Conservation (phyloP, 2,113 vertebrate species). For the Gorsachius goisagi region DNA sequence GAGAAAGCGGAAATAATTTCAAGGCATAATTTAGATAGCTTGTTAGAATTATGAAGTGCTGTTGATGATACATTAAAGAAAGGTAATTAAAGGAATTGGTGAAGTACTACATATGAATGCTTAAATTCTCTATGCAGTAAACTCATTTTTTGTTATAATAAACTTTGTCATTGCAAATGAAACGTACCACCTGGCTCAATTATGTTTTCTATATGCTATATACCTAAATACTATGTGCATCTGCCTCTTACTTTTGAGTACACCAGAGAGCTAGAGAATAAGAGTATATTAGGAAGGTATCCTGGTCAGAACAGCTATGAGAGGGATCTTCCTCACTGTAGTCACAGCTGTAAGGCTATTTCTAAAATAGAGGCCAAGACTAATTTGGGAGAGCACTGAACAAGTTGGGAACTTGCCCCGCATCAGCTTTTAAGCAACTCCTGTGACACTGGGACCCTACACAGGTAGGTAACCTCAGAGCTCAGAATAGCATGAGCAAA, state of each 20-base stretch:
- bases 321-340: neutral
- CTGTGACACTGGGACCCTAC: neutral
- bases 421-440: neutral
- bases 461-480: neutral
- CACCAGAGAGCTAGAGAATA: neutral
- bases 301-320: neutral
- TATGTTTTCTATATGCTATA: neutral
- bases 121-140: slow-evolving; percentile 6
- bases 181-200: slow-evolving; percentile 30
- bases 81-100: neutral
- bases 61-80: slow-evolving; percentile 12
- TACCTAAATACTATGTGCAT: neutral
- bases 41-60: slow-evolving; percentile 1
- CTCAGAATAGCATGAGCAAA: neutral
- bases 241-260: neutral
- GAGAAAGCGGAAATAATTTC: slow-evolving; percentile 15
- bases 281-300: neutral
- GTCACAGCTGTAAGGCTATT: neutral
- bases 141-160: neutral
- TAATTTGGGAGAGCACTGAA: neutral
- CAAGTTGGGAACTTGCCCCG: neutral
- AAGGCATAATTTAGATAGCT: slow-evolving; percentile 5
- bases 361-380: neutral
- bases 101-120: neutral
- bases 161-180: slow-evolving; percentile 8